These are phyloP conservation scores for Metellina segmentata DNA, from an alignment of 2,888 invertebrate genomes.

Conservation along the genomic window DNA sequence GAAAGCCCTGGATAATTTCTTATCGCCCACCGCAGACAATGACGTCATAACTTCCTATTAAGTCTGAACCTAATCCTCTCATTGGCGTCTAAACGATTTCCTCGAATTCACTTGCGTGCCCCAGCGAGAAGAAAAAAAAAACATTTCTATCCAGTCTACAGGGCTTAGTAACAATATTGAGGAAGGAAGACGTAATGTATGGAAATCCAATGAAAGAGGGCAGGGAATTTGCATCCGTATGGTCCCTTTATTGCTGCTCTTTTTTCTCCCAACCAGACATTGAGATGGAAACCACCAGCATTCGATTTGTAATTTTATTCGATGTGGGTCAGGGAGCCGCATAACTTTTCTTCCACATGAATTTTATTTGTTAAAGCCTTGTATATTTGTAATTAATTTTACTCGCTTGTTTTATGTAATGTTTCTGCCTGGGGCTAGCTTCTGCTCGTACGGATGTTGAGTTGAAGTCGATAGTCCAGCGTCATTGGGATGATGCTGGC, in stretches of 20 bases:
- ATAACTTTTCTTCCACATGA: not conserved
- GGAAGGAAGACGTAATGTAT: slow-evolving; percentile 50
- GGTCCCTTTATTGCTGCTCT: not conserved
- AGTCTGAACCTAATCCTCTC: not conserved
- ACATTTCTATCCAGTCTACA: not conserved
- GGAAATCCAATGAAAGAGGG: slow-evolving; percentile 68
- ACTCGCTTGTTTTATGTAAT: not conserved
- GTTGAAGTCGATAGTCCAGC: too few relatives aligned
- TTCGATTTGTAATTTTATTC: slow-evolving; percentile 12
- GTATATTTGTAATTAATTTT: not conserved
- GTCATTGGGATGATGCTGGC: too few relatives aligned
- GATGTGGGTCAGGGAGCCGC: slow-evolving; percentile 24
- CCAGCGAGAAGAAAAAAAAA: slow-evolving; percentile 9
- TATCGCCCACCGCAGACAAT: not conserved
- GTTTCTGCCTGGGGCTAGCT: not conserved
- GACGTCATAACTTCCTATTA: slow-evolving; percentile 27
- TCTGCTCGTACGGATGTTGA: not conserved
- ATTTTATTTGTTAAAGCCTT: not conserved
- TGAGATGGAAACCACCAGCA: slow-evolving; percentile 16
- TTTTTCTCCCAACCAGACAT: slow-evolving; percentile 36
- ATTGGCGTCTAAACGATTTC: slow-evolving; percentile 37
- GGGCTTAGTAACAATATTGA: slow-evolving; percentile 43
- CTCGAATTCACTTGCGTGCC: slow-evolving; percentile 12
- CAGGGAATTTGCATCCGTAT: slow-evolving; percentile 62
- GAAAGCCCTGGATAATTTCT: too few relatives aligned